phyloP scores from a whole-genome alignment of 2,797 vertebrate species.

The Geotrypetes seraphini region DNA sequence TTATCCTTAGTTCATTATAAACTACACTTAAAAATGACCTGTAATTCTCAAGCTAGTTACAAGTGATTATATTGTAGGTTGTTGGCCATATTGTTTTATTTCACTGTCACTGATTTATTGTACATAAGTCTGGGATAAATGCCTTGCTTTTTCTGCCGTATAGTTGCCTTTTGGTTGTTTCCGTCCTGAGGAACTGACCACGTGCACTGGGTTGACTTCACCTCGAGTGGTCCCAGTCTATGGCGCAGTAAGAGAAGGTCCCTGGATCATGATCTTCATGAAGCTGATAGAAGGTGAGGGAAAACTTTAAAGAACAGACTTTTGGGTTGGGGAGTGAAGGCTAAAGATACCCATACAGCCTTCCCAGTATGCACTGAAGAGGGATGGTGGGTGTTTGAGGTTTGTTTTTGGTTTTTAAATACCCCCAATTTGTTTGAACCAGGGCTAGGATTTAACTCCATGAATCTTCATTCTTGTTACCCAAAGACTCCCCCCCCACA shows the following conservation, averaged over 20 bases:
- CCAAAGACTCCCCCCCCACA: too few species aligned
- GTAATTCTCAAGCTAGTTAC: not conserved
- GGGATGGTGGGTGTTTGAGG: too few species aligned
- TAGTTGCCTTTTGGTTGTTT: conserved; percentile 77
- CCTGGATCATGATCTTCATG: conserved; percentile 81
- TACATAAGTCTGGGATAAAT: rapidly evolving
- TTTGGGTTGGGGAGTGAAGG: too few species aligned
- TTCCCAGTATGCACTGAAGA: too few species aligned
- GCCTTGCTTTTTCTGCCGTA: not conserved
- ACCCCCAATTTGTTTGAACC: too few species aligned
- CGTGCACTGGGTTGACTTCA: conserved; percentile 73
- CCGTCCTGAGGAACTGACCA: conserved; percentile 79
- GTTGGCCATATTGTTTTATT: too few species aligned
- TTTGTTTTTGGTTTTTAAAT: too few species aligned
- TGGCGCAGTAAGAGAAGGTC: conserved; percentile 84
- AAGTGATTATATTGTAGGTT: not conserved
- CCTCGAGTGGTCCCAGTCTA: conserved; percentile 82
- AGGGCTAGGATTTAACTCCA: too few species aligned
- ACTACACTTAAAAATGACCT: not conserved
- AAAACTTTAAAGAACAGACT: too few species aligned
- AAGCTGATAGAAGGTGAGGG: conserved; percentile 86
- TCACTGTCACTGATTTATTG: too few species aligned
- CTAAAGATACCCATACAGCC: too few species aligned
- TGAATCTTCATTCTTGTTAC: too few species aligned
- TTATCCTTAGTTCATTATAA: not conserved